Evolutionary conservation across 2,888 invertebrate species (phyloP).

Genomic region (Drosophila trichaetosa): DNA sequence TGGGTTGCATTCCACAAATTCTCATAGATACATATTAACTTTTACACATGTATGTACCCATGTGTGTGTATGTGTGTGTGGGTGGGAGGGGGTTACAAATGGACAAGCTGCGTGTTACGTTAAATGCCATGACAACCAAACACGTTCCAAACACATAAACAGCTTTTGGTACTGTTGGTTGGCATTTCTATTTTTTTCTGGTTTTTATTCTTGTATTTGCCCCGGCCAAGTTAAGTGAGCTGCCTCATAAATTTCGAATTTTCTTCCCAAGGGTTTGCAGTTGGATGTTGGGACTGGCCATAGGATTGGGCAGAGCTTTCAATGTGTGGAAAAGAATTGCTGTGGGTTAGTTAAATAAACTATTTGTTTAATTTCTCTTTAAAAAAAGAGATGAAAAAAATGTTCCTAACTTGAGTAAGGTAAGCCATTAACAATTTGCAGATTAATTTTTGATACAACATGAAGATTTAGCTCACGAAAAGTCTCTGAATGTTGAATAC

Average conservation of each 20-base stretch:
- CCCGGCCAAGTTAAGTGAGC: slow-evolving; percentile 54
- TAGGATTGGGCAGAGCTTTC: not conserved
- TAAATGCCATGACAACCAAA: slow-evolving; percentile 53
- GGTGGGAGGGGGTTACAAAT: slow-evolving; percentile 53
- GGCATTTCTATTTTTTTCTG: slow-evolving; percentile 14
- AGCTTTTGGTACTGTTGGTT: slow-evolving; percentile 59
- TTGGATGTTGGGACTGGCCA: not conserved
- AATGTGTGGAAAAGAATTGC: slow-evolving; percentile 23
- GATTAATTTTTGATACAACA: not conserved
- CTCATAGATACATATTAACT: slow-evolving; percentile 26
- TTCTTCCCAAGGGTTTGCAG: slow-evolving; percentile 32
- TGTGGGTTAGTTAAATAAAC: slow-evolving; percentile 27
- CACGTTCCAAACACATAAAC: slow-evolving; percentile 74
- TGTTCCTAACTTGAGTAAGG: not conserved
- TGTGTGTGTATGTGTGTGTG: not conserved
- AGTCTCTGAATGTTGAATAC: not conserved
- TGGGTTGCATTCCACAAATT: slow-evolving; percentile 48
- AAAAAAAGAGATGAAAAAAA: not conserved
- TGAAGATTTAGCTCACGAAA: not conserved
- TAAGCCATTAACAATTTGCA: slow-evolving; percentile 14
- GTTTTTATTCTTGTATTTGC: slow-evolving; percentile 11
- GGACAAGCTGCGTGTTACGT: slow-evolving; percentile 60
- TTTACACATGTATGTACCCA: slow-evolving; percentile 20
- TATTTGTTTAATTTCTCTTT: slow-evolving; percentile 33
- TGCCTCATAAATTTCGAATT: slow-evolving; percentile 67